Evolutionary conservation across 23 tunicate species (phyloP).

Genomic region (Phallusia fumigata): DNA sequence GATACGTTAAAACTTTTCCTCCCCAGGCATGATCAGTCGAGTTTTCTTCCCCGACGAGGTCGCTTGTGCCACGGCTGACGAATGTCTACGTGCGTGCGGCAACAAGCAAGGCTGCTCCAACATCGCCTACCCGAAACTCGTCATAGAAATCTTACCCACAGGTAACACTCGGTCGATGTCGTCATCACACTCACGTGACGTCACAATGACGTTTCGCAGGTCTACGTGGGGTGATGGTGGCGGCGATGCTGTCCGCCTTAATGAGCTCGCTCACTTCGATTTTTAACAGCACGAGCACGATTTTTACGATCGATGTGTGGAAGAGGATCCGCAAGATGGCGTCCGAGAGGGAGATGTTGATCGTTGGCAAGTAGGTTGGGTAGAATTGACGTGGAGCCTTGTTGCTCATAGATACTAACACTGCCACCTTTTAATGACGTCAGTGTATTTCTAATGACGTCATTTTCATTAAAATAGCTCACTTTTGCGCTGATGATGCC

Average conservation of each 20-base stretch:
- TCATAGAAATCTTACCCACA: constrained; percentile 66
- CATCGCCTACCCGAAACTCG: constrained; percentile 94
- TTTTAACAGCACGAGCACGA: constrained; percentile 75
- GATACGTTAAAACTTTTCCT: too few species aligned
- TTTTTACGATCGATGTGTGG: constrained; percentile 89
- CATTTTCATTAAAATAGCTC: too few species aligned
- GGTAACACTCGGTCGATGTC: constrained; percentile 24
- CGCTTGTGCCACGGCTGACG: constrained; percentile 59
- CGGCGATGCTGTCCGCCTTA: constrained; percentile 79
- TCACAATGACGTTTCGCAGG: constrained; percentile 28
- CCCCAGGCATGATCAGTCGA: constrained; percentile 62
- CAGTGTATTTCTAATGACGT: too few species aligned
- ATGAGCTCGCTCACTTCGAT: constrained; percentile 89
- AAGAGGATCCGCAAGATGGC: constrained; percentile 70
- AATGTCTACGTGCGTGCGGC: constrained; percentile 63
- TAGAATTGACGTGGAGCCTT: neutral
- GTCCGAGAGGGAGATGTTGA: constrained; percentile 56
- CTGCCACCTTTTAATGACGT: too few species aligned
- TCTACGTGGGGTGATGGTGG: constrained; percentile 70
- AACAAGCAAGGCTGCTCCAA: constrained; percentile 82
- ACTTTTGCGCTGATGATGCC: too few species aligned
- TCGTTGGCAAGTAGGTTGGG: constrained; percentile 67
- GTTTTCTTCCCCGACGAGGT: constrained; percentile 83
- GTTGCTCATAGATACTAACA: too few species aligned
- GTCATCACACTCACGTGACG: neutral